These are phyloP conservation scores for Abscondita cerata DNA, from an alignment of 2,888 invertebrate genomes.

Conservation along the genomic window DNA sequence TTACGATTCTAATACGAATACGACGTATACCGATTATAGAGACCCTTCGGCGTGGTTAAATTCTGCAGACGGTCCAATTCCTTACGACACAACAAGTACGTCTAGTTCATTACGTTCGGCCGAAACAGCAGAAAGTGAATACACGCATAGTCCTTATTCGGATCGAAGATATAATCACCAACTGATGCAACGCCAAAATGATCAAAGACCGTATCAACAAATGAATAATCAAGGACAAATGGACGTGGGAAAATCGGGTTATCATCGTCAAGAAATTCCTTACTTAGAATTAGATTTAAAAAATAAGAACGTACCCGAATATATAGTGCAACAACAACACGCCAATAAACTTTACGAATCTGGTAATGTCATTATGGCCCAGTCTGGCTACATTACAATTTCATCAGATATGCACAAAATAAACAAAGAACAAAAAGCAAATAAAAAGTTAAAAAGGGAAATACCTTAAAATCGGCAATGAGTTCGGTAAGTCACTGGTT, in stretches of 20 bases:
- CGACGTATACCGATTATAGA: constrained; percentile 63
- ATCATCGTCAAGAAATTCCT: constrained; percentile 57
- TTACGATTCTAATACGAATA: constrained; percentile 63
- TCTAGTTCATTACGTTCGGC: constrained; percentile 70
- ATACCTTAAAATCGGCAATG: constrained; percentile 80
- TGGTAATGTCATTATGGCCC: constrained; percentile 73
- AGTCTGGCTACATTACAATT: constrained; percentile 80
- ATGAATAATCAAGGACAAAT: constrained; percentile 43
- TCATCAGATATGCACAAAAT: constrained; percentile 69
- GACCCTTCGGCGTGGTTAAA: constrained; percentile 64
- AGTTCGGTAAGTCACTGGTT: constrained; percentile 81
- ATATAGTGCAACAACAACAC: constrained; percentile 54
- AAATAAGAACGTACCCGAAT: constrained; percentile 63
- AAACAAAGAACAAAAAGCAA: constrained; percentile 63
- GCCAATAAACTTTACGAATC: constrained; percentile 61
- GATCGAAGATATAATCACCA: constrained; percentile 47
- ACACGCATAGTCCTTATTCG: constrained; percentile 57
- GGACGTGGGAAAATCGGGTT: constrained; percentile 52
- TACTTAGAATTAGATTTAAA: constrained; percentile 59
- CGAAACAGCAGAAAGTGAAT: constrained; percentile 63
- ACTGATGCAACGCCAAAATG: constrained; percentile 34
- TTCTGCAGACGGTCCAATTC: constrained; percentile 56
- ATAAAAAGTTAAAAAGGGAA: constrained; percentile 74
- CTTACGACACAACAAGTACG: constrained; percentile 63
- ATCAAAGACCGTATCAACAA: constrained; percentile 49